phyloP scores from a whole-genome alignment of 37 sponge, comb jelly and placozoan genomes.

The Mnemiopsis leidyi region DNA sequence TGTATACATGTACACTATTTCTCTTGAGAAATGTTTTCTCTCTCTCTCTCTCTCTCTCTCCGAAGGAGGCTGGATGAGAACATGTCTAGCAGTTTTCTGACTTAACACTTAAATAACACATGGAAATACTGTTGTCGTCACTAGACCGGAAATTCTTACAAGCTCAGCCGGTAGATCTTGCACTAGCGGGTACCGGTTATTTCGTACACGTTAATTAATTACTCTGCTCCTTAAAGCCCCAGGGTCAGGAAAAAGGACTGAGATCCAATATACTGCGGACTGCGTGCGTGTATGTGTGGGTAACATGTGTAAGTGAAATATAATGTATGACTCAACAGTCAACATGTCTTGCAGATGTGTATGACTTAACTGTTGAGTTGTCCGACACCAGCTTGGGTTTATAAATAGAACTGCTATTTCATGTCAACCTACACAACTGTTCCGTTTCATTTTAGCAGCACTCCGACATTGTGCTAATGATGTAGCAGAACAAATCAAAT shows the following conservation, averaged over 20 bases:
- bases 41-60: no score
- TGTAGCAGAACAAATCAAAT: background rate
- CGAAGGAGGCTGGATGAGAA: no score
- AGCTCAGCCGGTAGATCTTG: no score
- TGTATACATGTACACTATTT: background rate
- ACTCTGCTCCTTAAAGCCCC: background rate
- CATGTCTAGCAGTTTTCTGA: no score
- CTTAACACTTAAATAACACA: no score
- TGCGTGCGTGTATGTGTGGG: no score
- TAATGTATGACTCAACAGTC: no score
- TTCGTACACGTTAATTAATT: background rate
- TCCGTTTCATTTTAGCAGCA: background rate
- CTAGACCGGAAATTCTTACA: no score
- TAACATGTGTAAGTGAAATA: no score
- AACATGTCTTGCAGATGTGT: background rate
- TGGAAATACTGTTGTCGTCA: no score
- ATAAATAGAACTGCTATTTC: background rate
- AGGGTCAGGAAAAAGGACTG: background rate
- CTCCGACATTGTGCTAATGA: background rate
- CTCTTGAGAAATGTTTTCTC: no score
- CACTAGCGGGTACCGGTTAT: background rate
- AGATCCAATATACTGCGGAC: no score
- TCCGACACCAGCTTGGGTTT: background rate
- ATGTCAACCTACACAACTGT: background rate
- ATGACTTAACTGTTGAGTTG: background rate